Evolutionary conservation across 30 jellyfish, hydroid and myxozoan genomes (phyloP).

Genomic region (Turritopsis rubra): DNA sequence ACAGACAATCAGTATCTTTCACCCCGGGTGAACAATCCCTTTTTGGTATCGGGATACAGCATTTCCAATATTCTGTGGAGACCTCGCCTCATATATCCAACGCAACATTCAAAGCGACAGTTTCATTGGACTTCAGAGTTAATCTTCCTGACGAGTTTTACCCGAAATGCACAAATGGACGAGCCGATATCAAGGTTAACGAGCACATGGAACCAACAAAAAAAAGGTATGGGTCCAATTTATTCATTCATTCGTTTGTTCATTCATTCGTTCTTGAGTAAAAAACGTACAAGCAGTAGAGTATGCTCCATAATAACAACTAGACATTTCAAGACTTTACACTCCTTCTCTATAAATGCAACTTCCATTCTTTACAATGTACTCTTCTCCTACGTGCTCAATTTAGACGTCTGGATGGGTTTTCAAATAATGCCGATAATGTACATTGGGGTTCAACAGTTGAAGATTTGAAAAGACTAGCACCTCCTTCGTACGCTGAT

Average conservation of each 20-base stretch:
- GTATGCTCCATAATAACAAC: not conserved
- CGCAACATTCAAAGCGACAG: constrained; percentile 12
- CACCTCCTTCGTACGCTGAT: constrained; percentile 63
- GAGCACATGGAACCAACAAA: not conserved
- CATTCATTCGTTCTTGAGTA: not conserved
- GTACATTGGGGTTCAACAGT: constrained; percentile 72
- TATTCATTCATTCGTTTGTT: not conserved
- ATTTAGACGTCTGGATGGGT: constrained; percentile 62
- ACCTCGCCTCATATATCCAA: not conserved
- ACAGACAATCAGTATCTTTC: constrained; percentile 16
- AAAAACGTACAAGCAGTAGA: too few relatives aligned
- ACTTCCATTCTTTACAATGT: too few relatives aligned
- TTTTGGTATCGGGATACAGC: constrained; percentile 26
- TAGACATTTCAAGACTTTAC: not conserved
- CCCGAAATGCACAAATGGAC: constrained; percentile 2
- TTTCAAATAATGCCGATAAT: constrained; percentile 59
- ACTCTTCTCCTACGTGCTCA: not conserved
- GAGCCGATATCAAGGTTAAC: not conserved
- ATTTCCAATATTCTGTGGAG: constrained; percentile 25
- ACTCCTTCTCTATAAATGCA: too few relatives aligned
- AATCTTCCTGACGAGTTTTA: not conserved
- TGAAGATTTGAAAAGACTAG: constrained; percentile 56
- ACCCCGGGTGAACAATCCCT: constrained; percentile 15
- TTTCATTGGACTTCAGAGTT: constrained; percentile 24
- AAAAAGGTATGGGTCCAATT: not conserved